Evolutionary conservation across 2,113 vertebrate genomes (phyloP), one percentile per base, ranked within the genome.

Genomic region (Noturus placidus): DNA sequence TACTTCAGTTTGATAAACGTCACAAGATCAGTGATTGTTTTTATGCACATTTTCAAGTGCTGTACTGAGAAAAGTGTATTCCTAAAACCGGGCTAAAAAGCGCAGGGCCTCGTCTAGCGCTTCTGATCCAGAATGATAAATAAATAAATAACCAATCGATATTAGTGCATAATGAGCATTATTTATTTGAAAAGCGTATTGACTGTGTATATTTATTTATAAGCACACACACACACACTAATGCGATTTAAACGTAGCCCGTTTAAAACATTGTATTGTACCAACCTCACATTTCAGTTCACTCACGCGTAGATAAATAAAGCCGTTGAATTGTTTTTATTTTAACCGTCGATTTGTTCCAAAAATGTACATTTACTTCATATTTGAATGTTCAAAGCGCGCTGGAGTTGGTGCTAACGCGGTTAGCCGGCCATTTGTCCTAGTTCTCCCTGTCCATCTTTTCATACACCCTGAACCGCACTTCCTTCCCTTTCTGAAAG

Each of bases 351-450:
- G 20, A 4, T 38, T 14, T 22, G 20, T 6, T 61, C n/a, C 0
- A 5, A 5, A 11, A 19, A 33, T n/a, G 17, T n/a, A 52, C 27
- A 14, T 59, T 59, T 50, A 50, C 10, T 1, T 50, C 9, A 50
- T 50, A 50, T 81, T 10, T 3, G 3, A 14, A 14, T 15, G 13
- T 42, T 82, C 3, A 38, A 81, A 82, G 2, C 8, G n/a, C 11
- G 0, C 2, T 15, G 17, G 20, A 61, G 79, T 61, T 7, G 11
- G 9, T 82, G 56, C 56, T 59, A 82, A 61, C 79, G 57, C 79
- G 42, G 57, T 27, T 82, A 82, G 79, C 79, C 56, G 57, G 57
- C 79, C 56, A 38, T 82, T 82, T 61, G 79, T 82, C 56, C 79
- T 27, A 42, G 42, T 82, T 61, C 56, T 61, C 56, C 79, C 56